Evolutionary conservation across 2,888 invertebrate species (phyloP).

Genomic region (Dorcus hopei): DNA sequence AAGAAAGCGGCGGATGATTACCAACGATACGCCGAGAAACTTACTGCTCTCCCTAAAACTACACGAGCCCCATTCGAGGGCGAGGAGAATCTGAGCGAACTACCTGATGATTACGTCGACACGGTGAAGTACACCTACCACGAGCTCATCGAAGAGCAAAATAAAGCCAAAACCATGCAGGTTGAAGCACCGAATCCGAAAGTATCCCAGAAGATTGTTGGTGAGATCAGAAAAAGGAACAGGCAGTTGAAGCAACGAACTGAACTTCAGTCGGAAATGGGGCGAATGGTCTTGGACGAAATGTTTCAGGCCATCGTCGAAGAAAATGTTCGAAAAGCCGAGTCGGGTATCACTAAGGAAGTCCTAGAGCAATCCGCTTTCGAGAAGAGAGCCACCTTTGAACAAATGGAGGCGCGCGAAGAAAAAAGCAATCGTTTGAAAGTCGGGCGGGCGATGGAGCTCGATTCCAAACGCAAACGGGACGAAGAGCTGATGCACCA

Average conservation of each 20-base stretch:
- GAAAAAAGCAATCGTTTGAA: slow-evolving; percentile 56
- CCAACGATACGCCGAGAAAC: too few relatives aligned
- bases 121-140: neutral
- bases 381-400: slow-evolving; percentile 64
- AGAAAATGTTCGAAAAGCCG: slow-evolving; percentile 22
- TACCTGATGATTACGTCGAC: too few relatives aligned
- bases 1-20: slow-evolving; percentile 15
- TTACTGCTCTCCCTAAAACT: too few relatives aligned
- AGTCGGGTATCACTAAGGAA: slow-evolving; percentile 54
- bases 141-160: neutral
- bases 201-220: neutral
- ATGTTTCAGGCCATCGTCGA: too few relatives aligned
- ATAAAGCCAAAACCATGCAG: neutral
- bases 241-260: neutral
- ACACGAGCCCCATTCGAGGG: too few relatives aligned
- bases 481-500: slow-evolving; percentile 51
- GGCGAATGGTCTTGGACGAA: too few relatives aligned
- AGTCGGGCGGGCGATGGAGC: slow-evolving; percentile 55
- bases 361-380: slow-evolving; percentile 61
- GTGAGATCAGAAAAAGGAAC: neutral
- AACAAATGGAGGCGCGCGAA: slow-evolving; percentile 60
- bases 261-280: too few relatives aligned
- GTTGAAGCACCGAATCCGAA: neutral
- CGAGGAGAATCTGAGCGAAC: too few relatives aligned
- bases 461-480: slow-evolving; percentile 52